Base-by-base conservation (phyloP, 2,888 invertebrate genomes). In the Acleris laterana region DNA sequence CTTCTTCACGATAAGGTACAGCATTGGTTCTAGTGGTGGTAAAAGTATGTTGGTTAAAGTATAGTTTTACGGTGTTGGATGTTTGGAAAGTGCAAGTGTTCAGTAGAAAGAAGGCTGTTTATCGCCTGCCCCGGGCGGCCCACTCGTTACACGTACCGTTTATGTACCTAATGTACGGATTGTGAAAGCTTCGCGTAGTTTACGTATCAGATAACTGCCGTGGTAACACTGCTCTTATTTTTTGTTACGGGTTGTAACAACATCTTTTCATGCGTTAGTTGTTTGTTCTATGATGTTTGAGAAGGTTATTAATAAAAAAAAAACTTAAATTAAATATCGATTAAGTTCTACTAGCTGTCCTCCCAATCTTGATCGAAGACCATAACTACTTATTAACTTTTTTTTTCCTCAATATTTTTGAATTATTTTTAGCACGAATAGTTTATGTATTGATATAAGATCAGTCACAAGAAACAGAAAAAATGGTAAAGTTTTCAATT, bases 71-170 rank as follows among this genome's bases (percentile, higher is more conserved):
- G 71, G 72, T 32, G 32, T 66, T 70, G 72, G 68, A 72, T 73
- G 71, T 74, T 73, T 72, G 72, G 72, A 74, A 74, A 75, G 76
- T 75, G 75, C 74, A 77, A 77, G 70, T 66, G 68, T 71, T 68
- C 69, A 68, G 69, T 70, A 67, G 72, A 75, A 76, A 72, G 70
- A 73, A 74, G 73, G 71, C 69, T 72, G 71, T 79, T 80, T 79
- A 80, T 77, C 72, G 74, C 64, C 64, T 60, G 61, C 70, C 71
- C 72, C 71, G 68, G 69, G 62, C 65, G 70, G 68, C 64, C 69
- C 25, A 57, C 65, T 69, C 72, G 71, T 72, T 69, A 71, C 72
- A 72, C 72, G 72, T 71, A 66, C 59, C 68, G 62, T 69, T 65
- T 70, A 65, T 63, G 69, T 70, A 67, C 50, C 64, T 66, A 68